Conservation (phyloP, 2,888 invertebrate species). For the Leistus spinibarbis region DNA sequence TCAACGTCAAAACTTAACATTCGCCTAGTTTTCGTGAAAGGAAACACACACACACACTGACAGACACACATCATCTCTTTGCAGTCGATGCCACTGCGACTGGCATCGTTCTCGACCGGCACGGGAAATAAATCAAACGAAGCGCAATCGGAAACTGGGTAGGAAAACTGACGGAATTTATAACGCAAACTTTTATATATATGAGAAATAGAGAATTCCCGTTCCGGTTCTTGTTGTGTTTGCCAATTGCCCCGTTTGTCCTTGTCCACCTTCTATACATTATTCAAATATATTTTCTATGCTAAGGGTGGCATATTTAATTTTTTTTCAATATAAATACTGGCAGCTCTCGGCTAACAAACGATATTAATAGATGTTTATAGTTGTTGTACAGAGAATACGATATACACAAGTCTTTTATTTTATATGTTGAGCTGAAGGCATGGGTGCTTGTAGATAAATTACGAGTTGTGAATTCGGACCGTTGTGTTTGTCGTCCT, state of each 20-base stretch:
- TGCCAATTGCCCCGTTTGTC: conserved; percentile 30
- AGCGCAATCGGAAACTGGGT: conserved; percentile 29
- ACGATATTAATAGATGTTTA: no score
- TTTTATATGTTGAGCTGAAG: no score
- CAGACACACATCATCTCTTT: no score
- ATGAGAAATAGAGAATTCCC: conserved; percentile 9
- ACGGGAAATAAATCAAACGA: conserved; percentile 28
- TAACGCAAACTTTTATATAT: conserved; percentile 34
- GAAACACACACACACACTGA: neutral
- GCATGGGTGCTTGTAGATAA: no score
- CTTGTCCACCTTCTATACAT: neutral
- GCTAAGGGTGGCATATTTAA: no score
- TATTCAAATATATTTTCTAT: no score
- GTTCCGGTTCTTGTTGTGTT: conserved; percentile 27
- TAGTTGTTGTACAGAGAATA: no score
- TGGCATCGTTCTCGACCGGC: conserved; percentile 10
- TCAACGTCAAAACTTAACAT: neutral
- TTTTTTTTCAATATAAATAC: no score
- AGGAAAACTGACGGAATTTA: conserved; percentile 30
- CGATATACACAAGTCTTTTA: no score
- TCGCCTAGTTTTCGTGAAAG: neutral
- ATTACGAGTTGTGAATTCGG: no score
- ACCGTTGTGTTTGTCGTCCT: no score
- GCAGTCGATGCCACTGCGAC: neutral
- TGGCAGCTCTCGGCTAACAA: no score